phyloP scores from a whole-genome alignment of 1,140 invertebrate species.

The Zaprionus africanus region DNA sequence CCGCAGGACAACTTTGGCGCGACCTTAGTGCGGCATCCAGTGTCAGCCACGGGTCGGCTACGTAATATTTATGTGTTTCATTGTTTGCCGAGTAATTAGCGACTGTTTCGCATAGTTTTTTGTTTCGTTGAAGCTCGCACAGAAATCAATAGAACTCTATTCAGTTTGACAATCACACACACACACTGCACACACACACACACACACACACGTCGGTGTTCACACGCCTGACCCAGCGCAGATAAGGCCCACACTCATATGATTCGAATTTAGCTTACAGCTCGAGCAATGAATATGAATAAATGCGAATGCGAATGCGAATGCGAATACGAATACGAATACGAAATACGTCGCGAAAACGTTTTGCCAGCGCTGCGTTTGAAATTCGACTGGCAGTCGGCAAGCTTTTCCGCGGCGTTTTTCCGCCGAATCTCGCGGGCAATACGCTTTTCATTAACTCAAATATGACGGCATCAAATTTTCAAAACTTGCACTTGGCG shows the following conservation, averaged over 20 bases:
- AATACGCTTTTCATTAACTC: constrained; percentile 71
- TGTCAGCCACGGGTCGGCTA: constrained; percentile 42
- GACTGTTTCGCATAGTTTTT: constrained; percentile 26
- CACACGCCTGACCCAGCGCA: constrained; percentile 20
- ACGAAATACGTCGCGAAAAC: constrained; percentile 27
- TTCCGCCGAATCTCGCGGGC: constrained; percentile 56
- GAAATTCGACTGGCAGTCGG: constrained; percentile 70
- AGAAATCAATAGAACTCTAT: constrained; percentile 42
- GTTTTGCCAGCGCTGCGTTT: constrained; percentile 62
- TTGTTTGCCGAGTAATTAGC: constrained; percentile 49
- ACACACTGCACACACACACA: neutral
- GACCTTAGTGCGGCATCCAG: constrained; percentile 39
- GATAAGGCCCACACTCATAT: constrained; percentile 9
- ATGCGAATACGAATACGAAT: constrained; percentile 29
- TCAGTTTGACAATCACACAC: neutral
- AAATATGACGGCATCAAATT: constrained; percentile 67
- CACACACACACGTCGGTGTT: constrained; percentile 27
- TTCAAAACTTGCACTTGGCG: constrained; percentile 51
- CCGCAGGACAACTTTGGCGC: constrained; percentile 33
- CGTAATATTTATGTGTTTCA: constrained; percentile 43
- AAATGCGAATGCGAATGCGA: constrained; percentile 24
- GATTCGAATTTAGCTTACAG: constrained; percentile 33
- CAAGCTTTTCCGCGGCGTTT: constrained; percentile 69
- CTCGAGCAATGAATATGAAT: constrained; percentile 19
- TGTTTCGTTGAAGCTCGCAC: constrained; percentile 17